A percentile compares a stretch with the other conserved stretches of the same genome.
Conservation (phyloP, 2,113 vertebrate species). For the Emberiza fucata region DNA sequence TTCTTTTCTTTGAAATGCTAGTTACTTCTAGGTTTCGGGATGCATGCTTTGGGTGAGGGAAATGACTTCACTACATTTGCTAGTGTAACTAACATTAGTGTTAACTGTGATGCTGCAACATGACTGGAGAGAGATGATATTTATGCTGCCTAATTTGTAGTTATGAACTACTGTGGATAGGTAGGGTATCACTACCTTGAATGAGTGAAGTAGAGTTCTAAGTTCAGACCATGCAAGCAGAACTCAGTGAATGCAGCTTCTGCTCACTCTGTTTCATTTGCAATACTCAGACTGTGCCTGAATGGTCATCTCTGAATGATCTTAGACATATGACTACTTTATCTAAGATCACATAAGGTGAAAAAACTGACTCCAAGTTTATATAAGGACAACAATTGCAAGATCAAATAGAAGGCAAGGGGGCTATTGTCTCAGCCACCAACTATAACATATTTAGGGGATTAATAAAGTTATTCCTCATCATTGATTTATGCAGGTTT, state of each 20-base stretch:
- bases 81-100: background rate
- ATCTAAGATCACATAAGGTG: background rate
- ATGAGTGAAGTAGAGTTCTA: background rate
- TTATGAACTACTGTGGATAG: background rate
- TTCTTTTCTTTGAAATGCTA: background rate
- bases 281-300: background rate
- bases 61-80: background rate
- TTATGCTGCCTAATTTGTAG: background rate
- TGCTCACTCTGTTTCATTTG: background rate
- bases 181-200: background rate
- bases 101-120: background rate
- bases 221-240: background rate
- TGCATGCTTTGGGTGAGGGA: background rate
- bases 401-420: background rate
- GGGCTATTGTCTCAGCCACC: background rate
- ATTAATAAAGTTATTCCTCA: conserved; percentile 7
- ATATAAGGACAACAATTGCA: background rate
- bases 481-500: background rate
- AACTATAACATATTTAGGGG: background rate
- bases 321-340: background rate
- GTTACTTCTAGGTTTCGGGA: background rate
- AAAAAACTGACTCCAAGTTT: background rate
- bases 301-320: background rate
- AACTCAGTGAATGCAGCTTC: background rate
- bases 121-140: background rate